Conservation (phyloP, 2,113 vertebrate species). For the Microtus pennsylvanicus region DNA sequence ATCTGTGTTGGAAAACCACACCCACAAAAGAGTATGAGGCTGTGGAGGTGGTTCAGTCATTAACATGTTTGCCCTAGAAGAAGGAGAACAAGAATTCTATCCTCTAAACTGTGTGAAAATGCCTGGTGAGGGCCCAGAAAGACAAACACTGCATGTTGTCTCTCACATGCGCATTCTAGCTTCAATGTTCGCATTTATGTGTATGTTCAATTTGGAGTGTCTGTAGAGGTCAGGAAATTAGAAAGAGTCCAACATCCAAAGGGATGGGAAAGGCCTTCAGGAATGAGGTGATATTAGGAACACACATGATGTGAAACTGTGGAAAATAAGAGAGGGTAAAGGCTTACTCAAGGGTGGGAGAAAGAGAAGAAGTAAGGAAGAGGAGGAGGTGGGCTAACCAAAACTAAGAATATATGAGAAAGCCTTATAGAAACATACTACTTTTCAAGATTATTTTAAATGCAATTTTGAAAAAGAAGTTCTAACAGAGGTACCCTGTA, state of each 20-base stretch:
- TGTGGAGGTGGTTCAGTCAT: background rate
- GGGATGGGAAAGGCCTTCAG: background rate
- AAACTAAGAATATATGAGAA: background rate
- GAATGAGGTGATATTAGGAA: background rate
- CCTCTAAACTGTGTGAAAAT: background rate
- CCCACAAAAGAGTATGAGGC: background rate
- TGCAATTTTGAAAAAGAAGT: background rate
- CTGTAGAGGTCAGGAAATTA: background rate
- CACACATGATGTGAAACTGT: background rate
- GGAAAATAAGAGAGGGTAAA: too few species aligned
- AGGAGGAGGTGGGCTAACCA: background rate
- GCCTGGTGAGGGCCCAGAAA: background rate
- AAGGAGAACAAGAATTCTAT: background rate
- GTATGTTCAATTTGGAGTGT: background rate
- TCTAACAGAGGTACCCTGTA: background rate
- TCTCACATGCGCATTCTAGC: background rate
- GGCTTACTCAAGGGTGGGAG: background rate
- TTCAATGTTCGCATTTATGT: background rate
- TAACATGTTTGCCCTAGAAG: background rate
- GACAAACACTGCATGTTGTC: background rate
- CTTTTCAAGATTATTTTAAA: background rate
- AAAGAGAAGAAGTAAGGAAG: background rate
- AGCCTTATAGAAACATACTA: too few species aligned
- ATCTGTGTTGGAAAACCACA: background rate
- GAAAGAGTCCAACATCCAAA: background rate